These are phyloP conservation scores for Ceyx erithaca DNA, from an alignment of 2,797 vertebrate genomes.

Conservation along the genomic window DNA sequence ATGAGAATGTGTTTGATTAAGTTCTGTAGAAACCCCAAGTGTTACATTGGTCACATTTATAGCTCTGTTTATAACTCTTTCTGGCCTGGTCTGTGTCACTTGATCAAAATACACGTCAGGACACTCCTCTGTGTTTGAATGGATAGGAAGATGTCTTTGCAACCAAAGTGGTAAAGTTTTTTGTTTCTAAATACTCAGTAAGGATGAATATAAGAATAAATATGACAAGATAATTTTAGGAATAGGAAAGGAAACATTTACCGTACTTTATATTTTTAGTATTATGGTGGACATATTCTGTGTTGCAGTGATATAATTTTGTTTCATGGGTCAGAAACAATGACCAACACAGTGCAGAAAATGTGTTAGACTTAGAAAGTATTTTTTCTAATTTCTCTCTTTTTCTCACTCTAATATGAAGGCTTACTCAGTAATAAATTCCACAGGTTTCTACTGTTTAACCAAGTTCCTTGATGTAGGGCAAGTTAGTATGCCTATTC, in stretches of 20 bases:
- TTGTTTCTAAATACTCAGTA: neutral
- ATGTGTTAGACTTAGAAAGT: neutral
- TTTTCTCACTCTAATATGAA: neutral
- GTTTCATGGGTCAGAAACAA: neutral
- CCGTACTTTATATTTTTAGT: neutral
- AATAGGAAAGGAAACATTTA: neutral
- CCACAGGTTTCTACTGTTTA: neutral
- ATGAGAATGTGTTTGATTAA: neutral
- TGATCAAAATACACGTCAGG: neutral
- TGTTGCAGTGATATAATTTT: neutral
- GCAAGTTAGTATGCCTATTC: neutral
- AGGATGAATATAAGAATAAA: neutral
- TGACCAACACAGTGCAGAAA: neutral
- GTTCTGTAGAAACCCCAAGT: neutral
- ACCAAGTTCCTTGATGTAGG: fast-evolving
- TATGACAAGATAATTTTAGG: neutral
- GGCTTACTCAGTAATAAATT: neutral
- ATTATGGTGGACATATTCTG: neutral
- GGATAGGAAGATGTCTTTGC: neutral
- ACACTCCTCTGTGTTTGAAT: neutral
- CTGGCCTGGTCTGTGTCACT: neutral
- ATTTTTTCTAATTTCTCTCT: neutral
- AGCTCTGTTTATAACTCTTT: neutral
- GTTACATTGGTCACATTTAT: neutral
- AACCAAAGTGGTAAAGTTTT: neutral